Conservation (phyloP, 2,113 vertebrate species). For the Thermophis baileyi region DNA sequence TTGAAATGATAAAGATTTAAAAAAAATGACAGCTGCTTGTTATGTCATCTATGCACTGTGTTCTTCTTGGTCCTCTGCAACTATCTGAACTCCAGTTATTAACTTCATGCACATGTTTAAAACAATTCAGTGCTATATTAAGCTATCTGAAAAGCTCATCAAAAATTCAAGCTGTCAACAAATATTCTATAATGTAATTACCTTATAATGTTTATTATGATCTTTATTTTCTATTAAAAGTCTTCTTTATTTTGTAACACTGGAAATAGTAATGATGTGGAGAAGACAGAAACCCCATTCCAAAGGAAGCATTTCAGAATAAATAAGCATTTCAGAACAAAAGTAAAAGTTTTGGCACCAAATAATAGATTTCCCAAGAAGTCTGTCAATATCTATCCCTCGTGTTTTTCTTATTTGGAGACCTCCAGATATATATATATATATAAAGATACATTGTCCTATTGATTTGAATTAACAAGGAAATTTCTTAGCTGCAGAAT, state of each 20-base stretch:
- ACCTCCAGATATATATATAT: not conserved
- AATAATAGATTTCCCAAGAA: not conserved
- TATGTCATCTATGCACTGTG: not conserved
- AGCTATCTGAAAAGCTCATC: not conserved
- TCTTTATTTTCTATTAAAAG: conserved; percentile 1
- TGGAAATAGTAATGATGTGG: not conserved
- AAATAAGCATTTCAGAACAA: not conserved
- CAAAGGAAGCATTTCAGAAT: not conserved
- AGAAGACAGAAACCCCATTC: not conserved
- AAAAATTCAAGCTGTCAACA: not conserved
- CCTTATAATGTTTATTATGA: not conserved
- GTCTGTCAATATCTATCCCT: not conserved
- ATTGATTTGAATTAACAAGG: not conserved
- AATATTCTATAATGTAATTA: not conserved
- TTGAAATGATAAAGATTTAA: not conserved
- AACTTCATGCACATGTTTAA: not conserved
- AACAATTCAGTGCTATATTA: not conserved
- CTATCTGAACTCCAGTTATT: not conserved
- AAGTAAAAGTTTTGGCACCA: not conserved
- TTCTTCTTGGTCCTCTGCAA: not conserved
- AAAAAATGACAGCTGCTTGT: not conserved
- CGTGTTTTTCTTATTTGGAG: not conserved
- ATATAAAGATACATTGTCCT: not conserved
- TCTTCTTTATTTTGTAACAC: not conserved
- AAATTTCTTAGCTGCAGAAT: not conserved